Evolutionary conservation across 2,888 invertebrate genomes (phyloP).

Genomic region (Hyalella azteca): DNA sequence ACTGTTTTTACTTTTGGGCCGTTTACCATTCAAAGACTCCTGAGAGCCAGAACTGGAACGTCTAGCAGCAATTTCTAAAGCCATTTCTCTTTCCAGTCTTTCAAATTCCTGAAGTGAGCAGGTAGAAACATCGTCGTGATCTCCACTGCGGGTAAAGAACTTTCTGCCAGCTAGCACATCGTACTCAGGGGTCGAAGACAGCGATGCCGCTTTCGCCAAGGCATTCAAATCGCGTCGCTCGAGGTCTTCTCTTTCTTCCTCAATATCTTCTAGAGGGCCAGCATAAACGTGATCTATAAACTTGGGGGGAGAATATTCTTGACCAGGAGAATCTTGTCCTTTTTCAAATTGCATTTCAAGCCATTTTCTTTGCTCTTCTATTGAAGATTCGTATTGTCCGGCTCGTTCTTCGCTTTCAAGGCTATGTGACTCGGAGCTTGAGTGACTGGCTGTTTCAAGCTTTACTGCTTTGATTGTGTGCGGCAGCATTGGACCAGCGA

Average conservation of each 20-base stretch:
- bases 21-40: conserved; percentile 75
- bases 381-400: conserved; percentile 61
- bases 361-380: conserved; percentile 74
- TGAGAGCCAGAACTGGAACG: conserved; percentile 68
- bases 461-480: conserved; percentile 55
- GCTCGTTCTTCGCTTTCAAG: conserved; percentile 65
- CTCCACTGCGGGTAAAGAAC: conserved; percentile 80
- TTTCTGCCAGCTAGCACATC: conserved; percentile 83
- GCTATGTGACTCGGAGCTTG: conserved; percentile 44
- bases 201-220: conserved; percentile 66
- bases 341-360: conserved; percentile 87
- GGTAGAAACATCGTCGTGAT: conserved; percentile 90
- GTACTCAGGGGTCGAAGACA: conserved; percentile 90
- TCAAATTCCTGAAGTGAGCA: conserved; percentile 95
- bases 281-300: conserved; percentile 63
- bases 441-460: conserved; percentile 41
- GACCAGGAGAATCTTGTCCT: conserved; percentile 62
- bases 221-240: conserved; percentile 53
- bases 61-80: conserved; percentile 61
- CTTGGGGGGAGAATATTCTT: conserved; percentile 67
- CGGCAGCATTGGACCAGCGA: conserved; percentile 39
- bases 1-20: conserved; percentile 62
- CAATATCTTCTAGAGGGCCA: conserved; percentile 80
- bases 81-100: conserved; percentile 83
- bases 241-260: conserved; percentile 76